Conservation (phyloP, 30 jellyfish, hydroid and myxozoan species). For the Aurelia coerulea region DNA sequence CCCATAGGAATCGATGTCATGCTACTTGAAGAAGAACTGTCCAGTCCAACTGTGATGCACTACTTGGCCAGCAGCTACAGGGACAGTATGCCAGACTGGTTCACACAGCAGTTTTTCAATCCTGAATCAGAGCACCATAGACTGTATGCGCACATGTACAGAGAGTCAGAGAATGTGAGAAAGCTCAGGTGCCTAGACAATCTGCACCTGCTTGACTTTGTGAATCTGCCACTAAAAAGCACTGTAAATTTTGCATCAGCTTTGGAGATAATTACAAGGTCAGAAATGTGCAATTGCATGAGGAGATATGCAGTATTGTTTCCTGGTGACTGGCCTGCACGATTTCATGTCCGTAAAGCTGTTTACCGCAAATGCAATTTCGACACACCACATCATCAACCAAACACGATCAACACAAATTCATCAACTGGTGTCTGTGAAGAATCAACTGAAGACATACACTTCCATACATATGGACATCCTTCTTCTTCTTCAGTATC, state of each 20-base stretch:
- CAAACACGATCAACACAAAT: background rate
- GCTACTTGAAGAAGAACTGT: background rate
- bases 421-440: background rate
- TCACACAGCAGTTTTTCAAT: too few relatives aligned
- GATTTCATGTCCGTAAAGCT: background rate
- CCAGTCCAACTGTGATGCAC: background rate
- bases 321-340: background rate
- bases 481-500: background rate
- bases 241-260: background rate
- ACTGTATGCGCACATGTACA: constrained; percentile 5
- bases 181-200: constrained; percentile 2
- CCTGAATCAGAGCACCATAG: too few relatives aligned
- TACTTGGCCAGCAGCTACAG: too few relatives aligned
- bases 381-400: background rate
- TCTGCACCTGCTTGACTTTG: constrained; percentile 2
- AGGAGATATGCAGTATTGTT: background rate
- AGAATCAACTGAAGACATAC: background rate
- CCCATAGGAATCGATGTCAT: background rate
- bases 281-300: background rate
- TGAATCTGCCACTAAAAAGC: background rate
- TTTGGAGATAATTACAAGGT: background rate
- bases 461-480: constrained; percentile 1
- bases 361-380: background rate
- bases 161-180: background rate
- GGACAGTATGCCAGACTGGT: too few relatives aligned